Evolutionary conservation across 2,797 vertebrate species (phyloP), one percentile per base, ranked within the genome.

Genomic region (Pangasius sanitwongsei): DNA sequence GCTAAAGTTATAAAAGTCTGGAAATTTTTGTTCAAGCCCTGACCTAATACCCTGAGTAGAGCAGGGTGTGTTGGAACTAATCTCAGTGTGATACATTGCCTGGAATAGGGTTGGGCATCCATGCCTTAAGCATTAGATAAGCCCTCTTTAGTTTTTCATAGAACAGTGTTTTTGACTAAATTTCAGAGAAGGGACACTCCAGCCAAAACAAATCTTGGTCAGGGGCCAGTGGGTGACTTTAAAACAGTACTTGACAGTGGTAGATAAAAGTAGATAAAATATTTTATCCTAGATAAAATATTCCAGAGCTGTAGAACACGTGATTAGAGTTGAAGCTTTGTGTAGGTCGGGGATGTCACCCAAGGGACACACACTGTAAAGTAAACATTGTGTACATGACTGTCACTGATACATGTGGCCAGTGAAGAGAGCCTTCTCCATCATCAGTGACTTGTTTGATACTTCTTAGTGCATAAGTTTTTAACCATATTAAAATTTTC

Each of bases 61-160:
- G 37, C 25, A 65, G 82, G 59, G 41, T 18, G 41, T 65, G 61
- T 31, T 83, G 6, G 61, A 65, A 44, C 82, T 83, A 83, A 83
- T 65, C 41, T 83, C 41, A 65, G 25, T 83, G 41, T 83, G 82
- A 83, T 83, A 83, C 82, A 65, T 48, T 83, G 37, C 15, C 82
- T 83, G 61, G 61, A n/a, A 83, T 50, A 6, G 25, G 41, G 59
- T 18, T 67, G 82, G 59, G 37, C 59, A 12, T 83, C 4, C 31
- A 82, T 61, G 80, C 55, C 31, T 25, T 82, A 61, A 61, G 59
- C 57, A 28, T 63, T 83, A 44, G 53, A 80, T 15, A 80, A 55
- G 34, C 57, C 53, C 53, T 37, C 31, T 59, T 81, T 59, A 37
- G 4, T 61, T 61, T 50, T 82, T 59, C 55, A 82, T 25, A 41